Evolutionary conservation across 64 coral and sea anemone genomes (phyloP).

Genomic region (Montipora cactus): DNA sequence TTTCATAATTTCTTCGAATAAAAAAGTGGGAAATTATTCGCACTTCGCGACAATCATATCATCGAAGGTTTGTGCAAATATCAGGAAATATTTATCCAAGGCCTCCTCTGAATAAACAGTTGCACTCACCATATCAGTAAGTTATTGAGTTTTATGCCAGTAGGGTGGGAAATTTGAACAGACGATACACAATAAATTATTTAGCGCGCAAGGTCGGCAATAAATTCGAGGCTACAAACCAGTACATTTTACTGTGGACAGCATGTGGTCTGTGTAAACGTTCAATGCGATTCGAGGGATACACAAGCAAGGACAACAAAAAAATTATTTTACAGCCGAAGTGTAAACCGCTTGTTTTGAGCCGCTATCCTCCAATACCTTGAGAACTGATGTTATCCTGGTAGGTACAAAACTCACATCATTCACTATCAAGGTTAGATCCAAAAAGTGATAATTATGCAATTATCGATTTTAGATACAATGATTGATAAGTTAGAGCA

Average conservation of each 20-base stretch:
- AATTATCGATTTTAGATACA: conserved; percentile 99
- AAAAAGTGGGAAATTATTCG: conserved; percentile 73
- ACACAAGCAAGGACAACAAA: neutral
- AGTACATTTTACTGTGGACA: conserved; percentile 57
- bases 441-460: conserved; percentile 99
- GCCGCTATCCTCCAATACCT: neutral
- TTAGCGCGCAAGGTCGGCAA: conserved; percentile 87
- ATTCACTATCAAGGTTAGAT: conserved; percentile 96
- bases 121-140: conserved; percentile 78
- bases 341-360: neutral
- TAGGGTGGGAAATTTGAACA: conserved; percentile 80
- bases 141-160: conserved; percentile 70
- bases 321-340: conserved; percentile 6
- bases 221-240: conserved; percentile 98
- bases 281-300: conserved; percentile 33
- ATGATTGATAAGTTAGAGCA: conserved; percentile 94
- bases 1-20: conserved; percentile 59
- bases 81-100: conserved; percentile 89
- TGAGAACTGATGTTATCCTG: conserved; percentile 45
- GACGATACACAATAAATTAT: conserved; percentile 96
- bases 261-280: conserved; percentile 54
- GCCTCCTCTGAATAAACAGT: conserved; percentile 80
- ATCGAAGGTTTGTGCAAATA: conserved; percentile 79
- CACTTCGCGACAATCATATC: conserved; percentile 81
- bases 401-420: conserved; percentile 82